Conservation (phyloP, 2,888 invertebrate genomes). For the Molanna angustata region DNA sequence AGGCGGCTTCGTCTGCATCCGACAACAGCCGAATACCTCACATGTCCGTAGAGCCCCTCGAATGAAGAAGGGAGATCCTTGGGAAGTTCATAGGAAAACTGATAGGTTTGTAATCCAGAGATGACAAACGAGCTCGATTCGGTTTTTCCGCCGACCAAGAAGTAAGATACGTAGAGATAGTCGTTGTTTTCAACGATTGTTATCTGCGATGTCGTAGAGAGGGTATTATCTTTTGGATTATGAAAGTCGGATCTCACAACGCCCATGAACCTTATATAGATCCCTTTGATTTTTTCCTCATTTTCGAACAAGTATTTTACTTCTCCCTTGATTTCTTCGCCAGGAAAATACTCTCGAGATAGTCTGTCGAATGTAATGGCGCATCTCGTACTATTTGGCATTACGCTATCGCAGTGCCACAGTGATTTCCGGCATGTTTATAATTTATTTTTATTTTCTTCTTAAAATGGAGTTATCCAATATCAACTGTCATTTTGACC, state of each 20-base stretch:
- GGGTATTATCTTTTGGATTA: not conserved
- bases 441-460: too few relatives aligned
- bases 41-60: not conserved
- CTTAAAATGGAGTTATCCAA: too few relatives aligned
- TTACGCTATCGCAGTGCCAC: too few relatives aligned
- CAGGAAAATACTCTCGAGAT: constrained; percentile 1
- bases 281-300: not conserved
- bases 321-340: constrained; percentile 1
- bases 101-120: not conserved
- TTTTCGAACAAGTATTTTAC: not conserved
- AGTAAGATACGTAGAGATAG: not conserved
- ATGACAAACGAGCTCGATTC: not conserved
- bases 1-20: not conserved
- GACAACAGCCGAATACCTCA: not conserved
- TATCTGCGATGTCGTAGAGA: not conserved
- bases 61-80: not conserved
- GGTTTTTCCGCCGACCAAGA: not conserved
- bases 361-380: constrained; percentile 5
- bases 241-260: not conserved
- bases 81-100: not conserved
- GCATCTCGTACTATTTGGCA: too few relatives aligned
- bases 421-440: too few relatives aligned
- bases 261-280: not conserved
- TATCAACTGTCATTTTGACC: too few relatives aligned
- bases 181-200: not conserved